Conservation (phyloP, 2,888 invertebrate genomes). For the Cryptocephalus moraei region DNA sequence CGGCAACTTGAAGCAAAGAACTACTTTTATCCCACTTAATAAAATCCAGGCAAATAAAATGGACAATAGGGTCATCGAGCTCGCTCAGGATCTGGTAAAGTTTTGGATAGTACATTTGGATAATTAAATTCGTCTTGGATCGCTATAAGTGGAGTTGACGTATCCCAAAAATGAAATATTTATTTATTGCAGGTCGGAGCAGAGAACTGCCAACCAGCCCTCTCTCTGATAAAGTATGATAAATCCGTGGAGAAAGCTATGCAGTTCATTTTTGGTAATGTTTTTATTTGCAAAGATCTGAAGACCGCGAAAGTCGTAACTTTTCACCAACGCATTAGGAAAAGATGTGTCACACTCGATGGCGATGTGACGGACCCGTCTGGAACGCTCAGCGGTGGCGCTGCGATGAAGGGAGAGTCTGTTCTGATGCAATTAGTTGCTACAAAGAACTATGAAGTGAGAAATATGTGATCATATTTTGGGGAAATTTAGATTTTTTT, state of each 20-base stretch:
- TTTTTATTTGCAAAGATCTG: constrained; percentile 76
- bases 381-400: constrained; percentile 86
- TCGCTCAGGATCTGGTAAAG: constrained; percentile 61
- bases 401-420: constrained; percentile 47
- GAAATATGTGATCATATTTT: neutral
- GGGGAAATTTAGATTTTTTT: too few relatives aligned
- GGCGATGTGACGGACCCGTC: constrained; percentile 89
- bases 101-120: too few relatives aligned
- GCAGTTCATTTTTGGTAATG: constrained; percentile 78
- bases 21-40: constrained; percentile 86
- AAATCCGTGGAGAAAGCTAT: constrained; percentile 60
- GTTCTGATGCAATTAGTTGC: constrained; percentile 43
- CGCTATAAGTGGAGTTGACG: too few relatives aligned
- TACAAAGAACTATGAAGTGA: constrained; percentile 31
- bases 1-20: constrained; percentile 68
- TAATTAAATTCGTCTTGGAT: too few relatives aligned
- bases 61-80: constrained; percentile 35
- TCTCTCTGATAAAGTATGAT: constrained; percentile 67
- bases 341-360: constrained; percentile 74
- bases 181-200: constrained; percentile 52
- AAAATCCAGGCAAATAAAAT: constrained; percentile 64
- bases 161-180: neutral
- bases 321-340: constrained; percentile 58
- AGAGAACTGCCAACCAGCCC: constrained; percentile 71
- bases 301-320: constrained; percentile 71